Evolutionary conservation across 2,888 invertebrate genomes (phyloP), one percentile per base, ranked within the genome.

Genomic region (Spodoptera picta): DNA sequence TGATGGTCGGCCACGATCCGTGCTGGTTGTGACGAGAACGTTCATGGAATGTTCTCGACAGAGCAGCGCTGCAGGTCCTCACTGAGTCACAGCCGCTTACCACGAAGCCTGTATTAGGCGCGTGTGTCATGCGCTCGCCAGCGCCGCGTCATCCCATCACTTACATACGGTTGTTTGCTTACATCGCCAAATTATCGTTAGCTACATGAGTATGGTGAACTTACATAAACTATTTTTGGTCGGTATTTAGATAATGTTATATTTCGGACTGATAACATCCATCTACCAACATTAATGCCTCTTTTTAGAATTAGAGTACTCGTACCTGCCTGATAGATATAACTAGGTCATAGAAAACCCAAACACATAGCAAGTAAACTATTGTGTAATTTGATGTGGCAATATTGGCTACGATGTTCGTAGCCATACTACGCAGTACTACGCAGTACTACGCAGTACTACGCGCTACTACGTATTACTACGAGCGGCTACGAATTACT

Each of bases 71-170:
- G 36, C 31, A 48, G 3, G 11, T 52, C 24, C 14, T 41, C 36
- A 4, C 43, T 81, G 81, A 81, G 11, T 80, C 80, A 81, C 47
- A 10, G 36, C 36, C 44, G 44, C 61, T 76, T 72, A 69, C 69
- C 53, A n/a, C 45, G 68, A 79, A 80, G 56, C 50, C 61, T 67
- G 52, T 64, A 62, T 46, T 63, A 14, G 64, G 68, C 51, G 62
- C 53, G 44, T 76, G 81, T 63, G 80, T 79, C 76, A 78, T 49
- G 48, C 47, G 41, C 60, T 45, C 23, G 59, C 69, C 68, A 54
- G 44, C 23, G 59, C 69, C 68, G 67, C 72, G 76, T 60, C 66
- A 69, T 14, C 11, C 12, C 53, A 11, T 9, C 62, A 69, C 62
- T 62, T 52, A 47, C 47, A n/a, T 24, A 47, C 36, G 12, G 10